Evolutionary conservation across 2,888 invertebrate genomes (phyloP).

Genomic region (Agrochola circellaris): DNA sequence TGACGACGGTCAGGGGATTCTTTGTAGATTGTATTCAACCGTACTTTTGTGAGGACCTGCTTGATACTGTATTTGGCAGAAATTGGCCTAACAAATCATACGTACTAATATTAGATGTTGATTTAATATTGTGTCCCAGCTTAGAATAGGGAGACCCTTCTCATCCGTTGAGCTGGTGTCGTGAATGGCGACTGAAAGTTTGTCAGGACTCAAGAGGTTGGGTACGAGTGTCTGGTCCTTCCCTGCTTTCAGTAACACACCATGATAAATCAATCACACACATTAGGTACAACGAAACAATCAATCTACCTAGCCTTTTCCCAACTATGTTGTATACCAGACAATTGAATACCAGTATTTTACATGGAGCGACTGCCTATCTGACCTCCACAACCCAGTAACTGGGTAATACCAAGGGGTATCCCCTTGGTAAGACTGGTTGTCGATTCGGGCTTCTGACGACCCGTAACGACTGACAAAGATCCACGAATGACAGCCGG

Average conservation of each 20-base stretch:
- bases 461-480: too few relatives aligned
- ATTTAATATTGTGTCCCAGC: not conserved
- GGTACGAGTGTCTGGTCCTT: not conserved
- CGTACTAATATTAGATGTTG: conserved; percentile 1
- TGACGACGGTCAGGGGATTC: conserved; percentile 62
- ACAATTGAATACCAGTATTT: too few relatives aligned
- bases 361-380: too few relatives aligned
- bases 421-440: too few relatives aligned
- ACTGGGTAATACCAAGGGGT: too few relatives aligned
- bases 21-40: conserved; percentile 48
- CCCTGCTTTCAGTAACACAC: not conserved
- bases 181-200: not conserved
- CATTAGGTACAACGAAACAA: not conserved
- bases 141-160: conserved; percentile 34
- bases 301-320: too few relatives aligned
- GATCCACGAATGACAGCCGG: too few relatives aligned
- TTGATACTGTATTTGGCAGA: conserved; percentile 36
- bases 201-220: not conserved
- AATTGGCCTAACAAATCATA: conserved; percentile 41
- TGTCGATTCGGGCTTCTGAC: too few relatives aligned
- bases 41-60: conserved; percentile 34
- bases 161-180: conserved; percentile 13
- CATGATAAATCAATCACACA: not conserved
- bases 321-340: too few relatives aligned
- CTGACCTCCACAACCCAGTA: too few relatives aligned